These are phyloP conservation scores for Lineus longissimus DNA, from an alignment of 1,140 invertebrate genomes.

Conservation along the genomic window DNA sequence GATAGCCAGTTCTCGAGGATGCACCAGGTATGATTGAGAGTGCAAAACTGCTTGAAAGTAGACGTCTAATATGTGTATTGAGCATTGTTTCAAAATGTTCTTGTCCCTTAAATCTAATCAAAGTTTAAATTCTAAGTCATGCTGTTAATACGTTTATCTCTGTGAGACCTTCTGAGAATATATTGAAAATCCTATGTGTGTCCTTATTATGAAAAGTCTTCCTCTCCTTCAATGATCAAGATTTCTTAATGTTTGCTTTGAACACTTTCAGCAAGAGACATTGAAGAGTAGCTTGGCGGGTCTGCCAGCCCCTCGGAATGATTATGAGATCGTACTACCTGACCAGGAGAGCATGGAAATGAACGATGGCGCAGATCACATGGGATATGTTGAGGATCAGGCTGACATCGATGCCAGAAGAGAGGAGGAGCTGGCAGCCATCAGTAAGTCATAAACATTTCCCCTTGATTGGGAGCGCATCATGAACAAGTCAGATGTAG, in stretches of 20 bases:
- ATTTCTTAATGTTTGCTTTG: too few relatives aligned
- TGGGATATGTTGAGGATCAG: slow-evolving; percentile 60
- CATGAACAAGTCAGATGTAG: too few relatives aligned
- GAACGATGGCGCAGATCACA: slow-evolving; percentile 51
- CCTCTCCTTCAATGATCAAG: too few relatives aligned
- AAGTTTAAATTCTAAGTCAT: too few relatives aligned
- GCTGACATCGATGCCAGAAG: slow-evolving; percentile 78
- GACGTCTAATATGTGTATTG: too few relatives aligned
- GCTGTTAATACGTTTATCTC: too few relatives aligned
- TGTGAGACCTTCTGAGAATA: too few relatives aligned
- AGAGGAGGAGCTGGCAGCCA: slow-evolving; percentile 62
- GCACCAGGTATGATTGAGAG: slow-evolving; percentile 26
- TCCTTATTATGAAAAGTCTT: too few relatives aligned
- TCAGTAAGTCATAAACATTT: slow-evolving; percentile 55
- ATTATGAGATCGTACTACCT: slow-evolving; percentile 97
- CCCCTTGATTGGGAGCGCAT: slow-evolving; percentile 28
- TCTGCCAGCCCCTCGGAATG: slow-evolving; percentile 88
- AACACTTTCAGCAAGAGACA: slow-evolving; percentile 58
- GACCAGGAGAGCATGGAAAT: slow-evolving; percentile 68
- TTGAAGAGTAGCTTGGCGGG: slow-evolving; percentile 71
- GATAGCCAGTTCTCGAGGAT: slow-evolving; percentile 34
- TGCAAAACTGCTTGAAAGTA: slow-evolving; percentile 7
- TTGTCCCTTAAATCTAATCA: too few relatives aligned
- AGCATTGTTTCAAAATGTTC: too few relatives aligned
- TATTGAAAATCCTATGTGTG: too few relatives aligned